phyloP scores from a whole-genome alignment of 2,888 invertebrate species.

The Cephalotes varians region DNA sequence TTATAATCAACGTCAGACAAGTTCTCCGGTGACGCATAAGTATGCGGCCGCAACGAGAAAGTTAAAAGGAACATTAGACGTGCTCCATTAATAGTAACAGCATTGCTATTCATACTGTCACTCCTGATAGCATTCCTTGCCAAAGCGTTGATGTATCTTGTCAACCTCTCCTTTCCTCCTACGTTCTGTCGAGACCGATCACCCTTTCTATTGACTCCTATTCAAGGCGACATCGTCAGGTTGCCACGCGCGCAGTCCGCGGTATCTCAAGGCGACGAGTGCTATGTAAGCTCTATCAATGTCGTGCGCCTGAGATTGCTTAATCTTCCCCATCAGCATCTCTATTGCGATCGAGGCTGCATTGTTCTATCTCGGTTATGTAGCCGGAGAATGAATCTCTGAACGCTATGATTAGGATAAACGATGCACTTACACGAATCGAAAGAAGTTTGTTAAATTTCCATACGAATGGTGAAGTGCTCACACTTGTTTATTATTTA shows the following conservation, averaged over 20 bases:
- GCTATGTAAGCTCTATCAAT: conserved; percentile 63
- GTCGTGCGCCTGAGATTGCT: conserved; percentile 58
- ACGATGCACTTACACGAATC: neutral
- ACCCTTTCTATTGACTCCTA: conserved; percentile 33
- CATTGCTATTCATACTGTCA: conserved; percentile 70
- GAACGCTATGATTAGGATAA: neutral
- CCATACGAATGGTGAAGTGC: neutral
- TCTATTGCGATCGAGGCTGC: neutral
- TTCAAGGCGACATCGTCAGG: conserved; percentile 6
- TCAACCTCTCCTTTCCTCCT: neutral
- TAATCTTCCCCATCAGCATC: conserved; percentile 50
- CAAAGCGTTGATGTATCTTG: conserved; percentile 49
- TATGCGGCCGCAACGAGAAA: conserved; percentile 33
- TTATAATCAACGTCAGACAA: conserved; percentile 47
- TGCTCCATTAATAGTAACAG: conserved; percentile 75
- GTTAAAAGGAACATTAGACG: conserved; percentile 57
- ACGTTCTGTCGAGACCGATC: conserved; percentile 5
- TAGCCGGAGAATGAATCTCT: neutral
- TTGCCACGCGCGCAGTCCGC: conserved; percentile 37
- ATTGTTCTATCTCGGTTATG: conserved; percentile 53
- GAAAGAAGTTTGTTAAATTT: neutral
- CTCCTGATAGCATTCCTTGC: conserved; percentile 52
- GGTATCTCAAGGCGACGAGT: conserved; percentile 52
- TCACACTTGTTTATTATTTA: neutral
- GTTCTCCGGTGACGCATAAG: conserved; percentile 13